A percentile compares a stretch with the other conserved stretches of the same genome.
phyloP scores from a whole-genome alignment of 2,888 invertebrate genomes.

The Phortica magna region DNA sequence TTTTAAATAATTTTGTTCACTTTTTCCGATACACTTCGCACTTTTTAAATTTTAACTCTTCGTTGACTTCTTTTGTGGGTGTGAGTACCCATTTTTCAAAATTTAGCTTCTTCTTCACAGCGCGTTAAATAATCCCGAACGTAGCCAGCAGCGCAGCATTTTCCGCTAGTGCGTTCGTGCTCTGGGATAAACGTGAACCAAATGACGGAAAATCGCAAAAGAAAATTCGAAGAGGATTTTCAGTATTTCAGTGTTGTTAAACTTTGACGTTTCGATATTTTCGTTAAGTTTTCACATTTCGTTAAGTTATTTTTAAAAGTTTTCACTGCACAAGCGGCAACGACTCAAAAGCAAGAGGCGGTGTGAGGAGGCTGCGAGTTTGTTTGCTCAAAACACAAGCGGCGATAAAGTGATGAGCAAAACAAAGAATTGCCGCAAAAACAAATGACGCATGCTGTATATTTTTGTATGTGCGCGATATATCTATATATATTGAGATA shows the following conservation, averaged over 20 bases:
- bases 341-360: background rate
- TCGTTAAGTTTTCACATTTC: conserved; percentile 14
- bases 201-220: conserved; percentile 6
- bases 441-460: background rate
- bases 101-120: conserved; percentile 46
- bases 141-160: conserved; percentile 23
- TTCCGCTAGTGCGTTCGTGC: background rate
- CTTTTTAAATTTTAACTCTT: conserved; percentile 20
- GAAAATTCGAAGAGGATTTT: conserved; percentile 17
- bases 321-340: background rate
- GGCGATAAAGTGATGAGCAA: conserved; percentile 21
- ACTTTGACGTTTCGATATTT: background rate
- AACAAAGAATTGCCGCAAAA: conserved; percentile 23
- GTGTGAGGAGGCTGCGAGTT: background rate
- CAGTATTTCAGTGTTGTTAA: conserved; percentile 6
- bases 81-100: conserved; percentile 30
- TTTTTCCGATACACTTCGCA: background rate
- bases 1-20: background rate
- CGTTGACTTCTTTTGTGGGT: background rate
- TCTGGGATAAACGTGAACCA: conserved; percentile 13
- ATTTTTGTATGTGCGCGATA: background rate
- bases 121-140: conserved; percentile 73
- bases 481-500: background rate
- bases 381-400: conserved; percentile 6
- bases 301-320: conserved; percentile 28